Base-by-base conservation (phyloP, 1,140 invertebrate species). In the Drosophila lini region DNA sequence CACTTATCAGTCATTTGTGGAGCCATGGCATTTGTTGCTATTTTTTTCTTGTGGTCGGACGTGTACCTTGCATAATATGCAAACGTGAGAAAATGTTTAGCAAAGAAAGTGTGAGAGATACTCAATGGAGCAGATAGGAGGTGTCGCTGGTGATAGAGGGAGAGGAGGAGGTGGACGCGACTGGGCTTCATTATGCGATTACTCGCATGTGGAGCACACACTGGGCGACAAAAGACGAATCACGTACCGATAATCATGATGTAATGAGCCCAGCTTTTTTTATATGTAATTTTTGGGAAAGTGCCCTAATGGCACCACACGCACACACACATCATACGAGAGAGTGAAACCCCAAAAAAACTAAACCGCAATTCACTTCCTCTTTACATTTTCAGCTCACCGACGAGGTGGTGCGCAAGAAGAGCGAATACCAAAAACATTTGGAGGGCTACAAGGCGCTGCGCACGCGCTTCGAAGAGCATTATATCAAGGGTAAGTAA, bases 381-480 rank as follows among this genome's bases (percentile, higher is more conserved):
- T 48, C 25, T 77, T 64, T 94, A 94, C 41, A 93, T 96, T 94
- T 95, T 32, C 94, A 97, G 96, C 92, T 97, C 52, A 95, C 94
- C 10, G 96, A 97, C 73, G 96, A 97, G 85, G 96, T 97, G 32
- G 93, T 94, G 65, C 94, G 95, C 64, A 97, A 97, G 91, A 97
- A 97, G 89, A 93, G 94, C 61, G 96, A 97, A 92, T 97, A 97
- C 92, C 96, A 96, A 92, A 97, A 97, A 91, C 96, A 96, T 92
- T 93, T 97, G 63, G 96, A 97, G 91, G 94, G 95, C 32, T 97
- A 97, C 92, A 96, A 96, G 92, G 94, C 96, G 78, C 95, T 96
- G 94, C 94, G 96, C 79, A 95, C 95, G 36, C 95, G 96, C 82
- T 97, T 97, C 91, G 96, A 97, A 92, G 96, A 97, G 90, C 95